A percentile compares a stretch with the other conserved stretches of the same genome.
Conservation (phyloP, 2,797 vertebrate genomes). For the Microtus agrestis region DNA sequence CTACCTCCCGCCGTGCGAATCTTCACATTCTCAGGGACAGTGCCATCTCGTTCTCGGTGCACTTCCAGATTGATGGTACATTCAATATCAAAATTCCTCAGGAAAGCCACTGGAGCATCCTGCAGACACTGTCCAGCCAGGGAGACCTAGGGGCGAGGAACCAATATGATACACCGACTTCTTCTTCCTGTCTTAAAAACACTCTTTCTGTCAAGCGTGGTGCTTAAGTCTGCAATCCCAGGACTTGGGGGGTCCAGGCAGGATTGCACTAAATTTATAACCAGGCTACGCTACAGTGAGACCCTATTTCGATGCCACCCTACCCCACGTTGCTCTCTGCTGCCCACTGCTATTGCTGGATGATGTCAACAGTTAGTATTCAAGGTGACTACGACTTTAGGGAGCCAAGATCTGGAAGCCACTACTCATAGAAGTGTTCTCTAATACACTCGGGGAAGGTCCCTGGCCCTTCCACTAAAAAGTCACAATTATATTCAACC, state of each 20-base stretch:
- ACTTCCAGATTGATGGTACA: conserved; percentile 87
- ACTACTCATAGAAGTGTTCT: background rate
- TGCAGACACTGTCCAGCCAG: conserved; percentile 90
- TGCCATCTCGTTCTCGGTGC: conserved; percentile 52
- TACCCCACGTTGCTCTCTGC: background rate
- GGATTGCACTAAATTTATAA: background rate
- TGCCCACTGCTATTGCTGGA: background rate
- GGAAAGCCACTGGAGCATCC: conserved; percentile 92
- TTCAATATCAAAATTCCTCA: conserved; percentile 88
- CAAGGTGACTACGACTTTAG: fast-evolving
- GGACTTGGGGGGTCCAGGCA: background rate
- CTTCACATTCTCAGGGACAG: conserved; percentile 51
- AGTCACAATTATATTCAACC: background rate
- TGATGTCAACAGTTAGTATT: background rate
- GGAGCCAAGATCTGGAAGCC: background rate
- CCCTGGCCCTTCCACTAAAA: background rate
- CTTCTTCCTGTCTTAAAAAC: background rate
- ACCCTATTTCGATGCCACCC: background rate
- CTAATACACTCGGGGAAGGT: background rate
- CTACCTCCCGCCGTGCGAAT: conserved; percentile 83
- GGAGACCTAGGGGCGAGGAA: conserved; percentile 84
- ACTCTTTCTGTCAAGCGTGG: background rate
- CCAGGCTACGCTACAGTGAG: background rate
- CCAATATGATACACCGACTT: fast-evolving
- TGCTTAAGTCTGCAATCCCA: background rate